A percentile compares a stretch with the other conserved stretches of the same genome.
phyloP scores from a whole-genome alignment of 2,888 invertebrate genomes.

The Sabellastarte sp. region DNA sequence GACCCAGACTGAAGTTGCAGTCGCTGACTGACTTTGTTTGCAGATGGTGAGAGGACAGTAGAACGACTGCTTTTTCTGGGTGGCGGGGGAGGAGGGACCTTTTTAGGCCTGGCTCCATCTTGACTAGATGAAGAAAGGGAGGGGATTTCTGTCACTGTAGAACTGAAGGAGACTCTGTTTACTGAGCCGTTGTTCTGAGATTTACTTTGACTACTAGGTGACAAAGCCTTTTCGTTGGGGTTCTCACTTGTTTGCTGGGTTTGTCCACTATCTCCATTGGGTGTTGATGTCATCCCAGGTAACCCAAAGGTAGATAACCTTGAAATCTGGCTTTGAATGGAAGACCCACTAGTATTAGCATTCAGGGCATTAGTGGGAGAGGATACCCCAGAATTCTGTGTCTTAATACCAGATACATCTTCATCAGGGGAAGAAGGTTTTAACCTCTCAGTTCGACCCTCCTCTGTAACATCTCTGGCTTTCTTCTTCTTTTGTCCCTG shows the following conservation, averaged over 20 bases:
- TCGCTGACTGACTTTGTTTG: too few species aligned
- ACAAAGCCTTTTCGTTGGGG: conserved; percentile 9
- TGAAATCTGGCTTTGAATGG: too few species aligned
- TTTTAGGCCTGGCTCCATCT: conserved; percentile 29
- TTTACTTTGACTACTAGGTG: neutral
- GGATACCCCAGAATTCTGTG: too few species aligned
- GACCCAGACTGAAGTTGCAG: neutral
- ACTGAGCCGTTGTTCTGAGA: too few species aligned
- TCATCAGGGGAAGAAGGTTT: neutral
- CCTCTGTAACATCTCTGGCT: neutral
- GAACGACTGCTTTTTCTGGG: conserved; percentile 32
- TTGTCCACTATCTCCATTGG: neutral
- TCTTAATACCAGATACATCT: too few species aligned
- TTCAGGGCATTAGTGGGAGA: too few species aligned
- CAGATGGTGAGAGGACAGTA: neutral
- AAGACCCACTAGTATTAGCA: neutral
- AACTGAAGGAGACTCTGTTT: conserved; percentile 6
- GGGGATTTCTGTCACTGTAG: conserved; percentile 13
- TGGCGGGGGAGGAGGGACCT: conserved; percentile 54
- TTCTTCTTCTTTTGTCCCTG: neutral
- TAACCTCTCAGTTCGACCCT: neutral
- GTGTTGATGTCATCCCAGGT: neutral
- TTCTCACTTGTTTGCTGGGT: neutral
- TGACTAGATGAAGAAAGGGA: neutral
- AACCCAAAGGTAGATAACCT: neutral